Evolutionary conservation across 2,113 vertebrate species (phyloP), one percentile per base, ranked within the genome.

Genomic region (Patagioenas fasciata): DNA sequence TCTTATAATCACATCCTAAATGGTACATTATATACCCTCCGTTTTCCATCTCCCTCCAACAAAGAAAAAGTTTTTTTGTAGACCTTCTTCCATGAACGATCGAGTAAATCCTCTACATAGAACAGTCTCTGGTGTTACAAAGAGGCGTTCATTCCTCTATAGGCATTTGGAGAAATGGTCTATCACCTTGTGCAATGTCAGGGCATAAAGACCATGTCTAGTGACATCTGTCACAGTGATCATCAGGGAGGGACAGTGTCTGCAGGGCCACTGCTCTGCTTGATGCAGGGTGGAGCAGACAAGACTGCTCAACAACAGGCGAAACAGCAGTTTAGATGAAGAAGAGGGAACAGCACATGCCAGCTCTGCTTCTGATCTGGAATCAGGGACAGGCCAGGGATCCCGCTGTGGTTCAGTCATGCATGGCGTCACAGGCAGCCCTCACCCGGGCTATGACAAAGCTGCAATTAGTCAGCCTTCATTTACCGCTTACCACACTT

Each of bases 401-500:
- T 65, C 87, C 91, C 28, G 19, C 85, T 80, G 84, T 75, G 93
- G 89, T 91, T 79, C 84, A 79, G 8, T 89, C 57, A 48, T 1
- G 53, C 62, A 7, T 1, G 0, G 56, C 74, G 85, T 73, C 6
- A 3, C 62, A 25, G 79, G 74, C 92, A 85, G 74, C 88, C 80
- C 80, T 79, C 89, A 13, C 74, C 95, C 58, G 24, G 57, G 57
- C 70, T 25, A 32, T 36, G 80, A 53, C 78, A 94, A 92, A 94
- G 93, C 86, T 85, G 87, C 89, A 50, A 72, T 96, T 77, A 89
- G 84, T 69, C 91, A 64, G 62, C 80, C 74, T 93, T 89, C 87
- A 86, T 95, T 97, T 95, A 89, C 79, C 74, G 73, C 82, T 87
- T 94, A 80, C 81, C 66, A 5, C 47, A 72, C 80, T 95, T 95